Evolutionary conservation across 2,888 invertebrate species (phyloP).

Genomic region (Tupiocoris notatus): DNA sequence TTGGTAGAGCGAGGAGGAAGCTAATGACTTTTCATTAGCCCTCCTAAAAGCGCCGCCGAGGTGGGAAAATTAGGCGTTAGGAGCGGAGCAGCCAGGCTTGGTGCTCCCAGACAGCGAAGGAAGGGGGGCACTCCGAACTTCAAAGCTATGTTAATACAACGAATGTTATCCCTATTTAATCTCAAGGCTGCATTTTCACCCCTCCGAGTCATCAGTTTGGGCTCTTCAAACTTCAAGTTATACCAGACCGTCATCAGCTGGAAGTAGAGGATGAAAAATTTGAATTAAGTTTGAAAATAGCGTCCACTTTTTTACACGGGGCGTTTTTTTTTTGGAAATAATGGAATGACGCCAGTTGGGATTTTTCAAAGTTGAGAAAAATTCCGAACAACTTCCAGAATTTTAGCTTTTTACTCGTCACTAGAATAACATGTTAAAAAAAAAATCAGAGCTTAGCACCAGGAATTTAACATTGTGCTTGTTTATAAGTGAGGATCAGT

Average conservation of each 20-base stretch:
- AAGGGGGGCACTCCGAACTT: conserved; percentile 15
- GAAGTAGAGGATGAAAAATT: not conserved
- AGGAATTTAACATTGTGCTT: no score
- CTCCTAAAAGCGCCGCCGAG: conserved; percentile 42
- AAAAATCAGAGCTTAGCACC: no score
- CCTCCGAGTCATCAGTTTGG: not conserved
- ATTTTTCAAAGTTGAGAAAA: no score
- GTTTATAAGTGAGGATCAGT: no score
- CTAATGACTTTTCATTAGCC: conserved; percentile 43
- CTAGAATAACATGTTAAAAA: no score
- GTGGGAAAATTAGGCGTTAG: conserved; percentile 40
- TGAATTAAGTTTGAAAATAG: no score
- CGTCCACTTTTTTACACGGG: no score
- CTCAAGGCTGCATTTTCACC: conserved; percentile 11
- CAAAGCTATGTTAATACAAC: conserved; percentile 39
- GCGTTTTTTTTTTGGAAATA: no score
- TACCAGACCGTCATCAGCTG: not conserved
- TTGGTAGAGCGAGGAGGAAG: not conserved
- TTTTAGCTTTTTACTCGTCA: no score
- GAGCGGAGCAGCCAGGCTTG: not conserved
- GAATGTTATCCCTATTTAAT: conserved; percentile 34
- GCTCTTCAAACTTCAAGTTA: conserved; percentile 8
- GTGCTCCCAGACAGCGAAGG: no score
- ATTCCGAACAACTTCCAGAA: no score
- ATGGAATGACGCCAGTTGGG: no score